Evolutionary conservation across 53 echinoderm and acorn worm species (phyloP), one percentile per base, ranked within the genome.

Genomic region (Zoroaster sp.): DNA sequence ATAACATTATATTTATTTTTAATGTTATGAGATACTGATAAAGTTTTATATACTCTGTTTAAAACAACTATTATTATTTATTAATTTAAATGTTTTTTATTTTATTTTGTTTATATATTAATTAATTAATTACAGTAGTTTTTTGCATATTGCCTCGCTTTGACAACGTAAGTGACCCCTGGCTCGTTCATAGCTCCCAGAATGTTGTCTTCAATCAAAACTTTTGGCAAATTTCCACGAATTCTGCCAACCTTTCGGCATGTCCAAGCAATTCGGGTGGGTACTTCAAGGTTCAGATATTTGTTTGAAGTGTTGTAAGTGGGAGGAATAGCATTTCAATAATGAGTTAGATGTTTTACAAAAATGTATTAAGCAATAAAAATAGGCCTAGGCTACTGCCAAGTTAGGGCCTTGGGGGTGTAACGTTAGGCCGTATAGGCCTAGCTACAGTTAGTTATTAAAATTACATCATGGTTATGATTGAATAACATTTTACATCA

Each of bases 201-300:
- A 47, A 85, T 85, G 85, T 49, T 70, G 35, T 69, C 85, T 46
- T 71, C 85, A 36, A 20, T 71, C 85, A 85, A 49, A 85, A 54
- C 36, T 35, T 37, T 69, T 43, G 85, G 85, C 85, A 85, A 70
- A 70, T 70, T 85, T 71, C 85, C 71, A 32, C 85, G 85, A n/a
- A 33, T 85, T 85, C 69, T 85, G 49, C 85, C 85, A 13, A 85
- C 7, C n/a, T 69, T 85, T 70, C 71, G 71, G 35, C 85, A 71
- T 85, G 47, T 85, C 46, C 70, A 69, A 21, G 6, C 38, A 71
- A 25, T 28, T 49, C 70, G 72, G 71, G 85, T 85, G 69, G 68
- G 85, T 85, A 71, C 45, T 49, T 85, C 8, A 15, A 17, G 31
- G 67, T 4, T 36, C 32, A 13, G 44, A 81, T 42, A 68, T 41